Conservation (phyloP, 2,797 vertebrate genomes). For the Ibycter americanus region DNA sequence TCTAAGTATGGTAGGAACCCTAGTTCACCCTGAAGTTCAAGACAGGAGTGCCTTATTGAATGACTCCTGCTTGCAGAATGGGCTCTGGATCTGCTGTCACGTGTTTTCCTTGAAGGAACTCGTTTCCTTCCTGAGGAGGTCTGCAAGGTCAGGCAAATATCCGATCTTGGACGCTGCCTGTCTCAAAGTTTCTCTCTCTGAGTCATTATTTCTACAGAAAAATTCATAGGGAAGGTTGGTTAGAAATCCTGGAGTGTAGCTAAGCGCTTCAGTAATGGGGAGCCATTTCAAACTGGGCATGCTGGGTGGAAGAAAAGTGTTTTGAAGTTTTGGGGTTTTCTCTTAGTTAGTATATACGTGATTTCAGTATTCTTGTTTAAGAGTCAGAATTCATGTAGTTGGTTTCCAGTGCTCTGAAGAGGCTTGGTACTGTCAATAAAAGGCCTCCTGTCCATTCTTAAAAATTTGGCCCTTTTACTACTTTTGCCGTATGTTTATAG, state of each 20-base stretch:
- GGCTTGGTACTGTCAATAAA: neutral
- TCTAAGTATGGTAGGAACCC: neutral
- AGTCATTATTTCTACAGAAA: conserved; percentile 35
- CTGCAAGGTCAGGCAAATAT: conserved; percentile 73
- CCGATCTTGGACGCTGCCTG: conserved; percentile 62
- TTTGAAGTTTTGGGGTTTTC: neutral
- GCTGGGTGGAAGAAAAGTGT: neutral
- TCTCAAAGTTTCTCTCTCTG: conserved; percentile 61
- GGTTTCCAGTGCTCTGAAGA: neutral
- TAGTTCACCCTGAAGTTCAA: neutral
- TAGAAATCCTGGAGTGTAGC: neutral
- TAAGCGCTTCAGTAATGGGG: neutral
- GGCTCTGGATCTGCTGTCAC: conserved; percentile 69
- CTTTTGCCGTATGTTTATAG: neutral
- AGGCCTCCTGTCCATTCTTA: neutral
- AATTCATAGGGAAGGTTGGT: neutral
- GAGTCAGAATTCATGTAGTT: neutral
- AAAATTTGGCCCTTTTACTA: neutral
- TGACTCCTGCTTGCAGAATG: neutral
- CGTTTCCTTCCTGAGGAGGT: conserved; percentile 82
- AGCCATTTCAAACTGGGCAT: neutral
- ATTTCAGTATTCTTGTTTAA: neutral
- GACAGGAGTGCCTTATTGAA: neutral
- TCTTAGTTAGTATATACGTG: fast-evolving
- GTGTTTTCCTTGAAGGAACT: conserved; percentile 78